A percentile compares a stretch with the other conserved stretches of the same genome.
Conservation (phyloP, 2,113 vertebrate species). For the Rhea pennata region DNA sequence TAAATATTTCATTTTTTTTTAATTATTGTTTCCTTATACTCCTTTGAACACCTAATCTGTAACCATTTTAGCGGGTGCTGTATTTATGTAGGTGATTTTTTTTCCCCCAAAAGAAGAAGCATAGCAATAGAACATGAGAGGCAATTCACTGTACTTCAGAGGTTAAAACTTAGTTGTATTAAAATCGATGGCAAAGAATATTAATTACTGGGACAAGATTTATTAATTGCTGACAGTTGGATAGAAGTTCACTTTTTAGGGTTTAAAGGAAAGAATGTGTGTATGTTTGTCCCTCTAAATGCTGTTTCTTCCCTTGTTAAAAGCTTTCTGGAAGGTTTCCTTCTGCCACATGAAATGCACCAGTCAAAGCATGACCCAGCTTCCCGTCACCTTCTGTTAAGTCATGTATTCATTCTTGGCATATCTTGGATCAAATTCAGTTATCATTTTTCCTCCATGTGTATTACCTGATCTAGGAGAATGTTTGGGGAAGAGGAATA, state of each 20-base stretch:
- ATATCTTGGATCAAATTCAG: too few relatives aligned
- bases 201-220: not conserved
- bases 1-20: not conserved
- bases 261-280: not conserved
- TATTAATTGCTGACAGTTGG: not conserved
- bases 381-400: too few relatives aligned
- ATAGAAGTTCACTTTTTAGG: not conserved
- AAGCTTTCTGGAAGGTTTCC: not conserved
- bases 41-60: not conserved
- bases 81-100: not conserved
- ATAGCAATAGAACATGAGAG: not conserved
- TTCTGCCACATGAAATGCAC: too few relatives aligned
- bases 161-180: not conserved
- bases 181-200: not conserved
- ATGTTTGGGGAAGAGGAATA: too few relatives aligned
- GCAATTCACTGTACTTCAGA: not conserved
- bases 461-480: too few relatives aligned
- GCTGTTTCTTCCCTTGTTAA: not conserved
- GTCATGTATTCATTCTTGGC: too few relatives aligned
- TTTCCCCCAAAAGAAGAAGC: not conserved
- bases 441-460: too few relatives aligned
- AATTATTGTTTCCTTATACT: not conserved
- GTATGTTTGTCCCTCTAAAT: not conserved
- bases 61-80: not conserved
- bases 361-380: too few relatives aligned